Base-by-base conservation (phyloP, 2,113 vertebrate genomes). In the Lophotis ruficrista region DNA sequence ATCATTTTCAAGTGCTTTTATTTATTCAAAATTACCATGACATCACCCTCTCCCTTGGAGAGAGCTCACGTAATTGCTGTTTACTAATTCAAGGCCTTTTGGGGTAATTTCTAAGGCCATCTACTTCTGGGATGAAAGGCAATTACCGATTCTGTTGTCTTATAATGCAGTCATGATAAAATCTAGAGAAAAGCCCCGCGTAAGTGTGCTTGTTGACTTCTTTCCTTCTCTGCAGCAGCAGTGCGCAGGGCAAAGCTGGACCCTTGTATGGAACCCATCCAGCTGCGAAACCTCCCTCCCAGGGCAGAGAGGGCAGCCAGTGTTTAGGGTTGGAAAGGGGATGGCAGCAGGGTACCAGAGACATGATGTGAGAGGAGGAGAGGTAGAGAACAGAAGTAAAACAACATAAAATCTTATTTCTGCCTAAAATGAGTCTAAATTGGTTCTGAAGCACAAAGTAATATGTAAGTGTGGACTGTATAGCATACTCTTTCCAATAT, bases 1-100 rank as follows among this genome's bases (percentile, higher is more conserved):
- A 90, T 43, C 4, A 89, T 85, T 91, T 96, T 89, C 84, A 88
- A 94, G 84, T 77, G 84, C 66, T 90, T 95, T 90, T 93, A 91
- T 94, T 89, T 94, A 89, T 95, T 95, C 70, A 85, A 70, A 88
- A 94, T 90, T 93, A 48, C 71, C 41, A 65, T 91, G 94, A 96
- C 89, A 93, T 96, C 91, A 93, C n/a, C 57, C 57, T 84, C 60
- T 91, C 35, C 27, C 70, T 95, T 54, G 30, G 54, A 78, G 11
- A 84, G 33, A 72, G 33, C 45, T 90, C 92, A 57, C 0, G 0
- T 90, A 96, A 96, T 95, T 96, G 91, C 66, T 95, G 57, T 93
- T 96, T 96, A 91, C 91, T 77, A 66, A 87, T 94, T 94, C 57
- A 85, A 80, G 82, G 45, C 54, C 70, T 96, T 95, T 82, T 45